Conservation (phyloP, 2,113 vertebrate species). For the Melanotaenia duboulayi region DNA sequence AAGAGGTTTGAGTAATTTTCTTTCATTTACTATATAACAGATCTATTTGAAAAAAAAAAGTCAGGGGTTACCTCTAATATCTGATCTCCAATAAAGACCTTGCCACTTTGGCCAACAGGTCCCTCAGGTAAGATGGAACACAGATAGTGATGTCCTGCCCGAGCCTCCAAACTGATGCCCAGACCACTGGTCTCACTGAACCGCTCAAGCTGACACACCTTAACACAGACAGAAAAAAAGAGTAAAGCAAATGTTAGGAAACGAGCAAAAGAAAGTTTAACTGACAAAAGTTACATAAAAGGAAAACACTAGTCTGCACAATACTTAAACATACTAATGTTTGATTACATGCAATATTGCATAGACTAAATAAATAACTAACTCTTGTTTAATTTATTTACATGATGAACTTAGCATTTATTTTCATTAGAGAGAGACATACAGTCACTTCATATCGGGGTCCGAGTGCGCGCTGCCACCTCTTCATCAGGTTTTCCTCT, state of each 20-base stretch:
- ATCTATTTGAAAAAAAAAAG: too few relatives aligned
- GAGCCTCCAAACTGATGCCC: constrained; percentile 92
- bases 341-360: too few relatives aligned
- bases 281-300: background rate
- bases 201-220: constrained; percentile 91
- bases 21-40: too few relatives aligned
- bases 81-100: constrained; percentile 89
- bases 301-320: background rate
- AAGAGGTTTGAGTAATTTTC: too few relatives aligned
- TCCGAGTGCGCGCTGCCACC: constrained; percentile 89
- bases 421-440: constrained; percentile 65
- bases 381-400: background rate
- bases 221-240: background rate
- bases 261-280: constrained; percentile 2
- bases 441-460: constrained; percentile 89
- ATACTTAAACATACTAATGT: background rate
- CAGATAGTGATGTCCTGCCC: constrained; percentile 91
- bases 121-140: constrained; percentile 93
- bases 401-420: background rate
- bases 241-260: background rate
- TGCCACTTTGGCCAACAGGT: constrained; percentile 88
- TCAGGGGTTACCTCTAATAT: constrained; percentile 87
- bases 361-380: too few relatives aligned
- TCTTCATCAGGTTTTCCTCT: constrained; percentile 77
- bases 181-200: constrained; percentile 91